Base-by-base conservation (phyloP, 2,113 vertebrate genomes). In the Axis porcinus region DNA sequence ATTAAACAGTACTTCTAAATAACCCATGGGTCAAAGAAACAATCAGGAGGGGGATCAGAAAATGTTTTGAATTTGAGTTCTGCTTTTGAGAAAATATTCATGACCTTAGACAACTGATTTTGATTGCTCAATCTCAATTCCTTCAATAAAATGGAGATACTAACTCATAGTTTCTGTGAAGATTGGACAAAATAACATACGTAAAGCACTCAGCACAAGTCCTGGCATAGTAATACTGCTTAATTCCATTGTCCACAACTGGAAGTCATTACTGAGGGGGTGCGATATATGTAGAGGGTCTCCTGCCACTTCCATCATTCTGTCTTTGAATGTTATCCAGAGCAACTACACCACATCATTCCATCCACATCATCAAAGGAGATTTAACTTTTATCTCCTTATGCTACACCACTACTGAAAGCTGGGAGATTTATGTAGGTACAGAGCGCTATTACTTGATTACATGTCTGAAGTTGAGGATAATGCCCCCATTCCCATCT, bases 61-160 rank as follows among this genome's bases (percentile, higher is more conserved):
- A 79, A 74, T 74, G 83, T 74, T 95, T 94, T 58, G 76, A 81
- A 82, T 97, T 84, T 84, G 33, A 74, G 85, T 91, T 54, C 36
- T 92, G 47, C 81, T 94, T 94, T 94, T 86, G 47, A 60, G 10
- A 76, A 86, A 89, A 58, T 95, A 78, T 43, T 12, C 13, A 4
- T 79, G 16, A 28, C 30, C 21, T 85, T 91, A 45, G 30, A 27
- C 36, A 52, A 88, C 36, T 27, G 21, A 87, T 91, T 74, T 64
- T 28, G 23, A 91, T 81, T 30, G 11, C n/a, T 50, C 10, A 40
- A 40, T 78, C 45, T 83, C 60, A 57, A 82, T 94, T 83, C 87
- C 36, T 83, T 92, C 25, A 14, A 8, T 78, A 83, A 94, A 86
- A 74, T 79, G 28, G 81, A 82, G 70, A 57, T 83, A 62, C 74